Percentiles rank a stretch among this genome's conserved stretches.
Evolutionary conservation across 2,797 vertebrate species (phyloP).

Genomic region (Silurus lanzhouensis): DNA sequence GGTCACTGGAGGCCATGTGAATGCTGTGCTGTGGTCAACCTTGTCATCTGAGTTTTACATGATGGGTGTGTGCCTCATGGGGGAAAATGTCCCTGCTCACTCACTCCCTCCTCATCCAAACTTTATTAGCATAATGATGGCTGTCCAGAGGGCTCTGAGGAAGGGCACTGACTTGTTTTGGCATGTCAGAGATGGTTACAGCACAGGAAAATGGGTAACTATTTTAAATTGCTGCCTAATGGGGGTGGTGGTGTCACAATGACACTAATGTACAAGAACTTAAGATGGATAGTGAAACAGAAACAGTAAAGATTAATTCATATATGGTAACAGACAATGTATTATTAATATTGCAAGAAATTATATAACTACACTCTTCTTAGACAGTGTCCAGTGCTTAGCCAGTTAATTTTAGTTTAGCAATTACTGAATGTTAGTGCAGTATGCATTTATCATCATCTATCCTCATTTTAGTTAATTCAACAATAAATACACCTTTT

Average conservation of each 20-base stretch:
- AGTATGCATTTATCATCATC: neutral
- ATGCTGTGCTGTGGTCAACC: conserved; percentile 37
- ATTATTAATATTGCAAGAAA: neutral
- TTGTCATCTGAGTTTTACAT: conserved; percentile 53
- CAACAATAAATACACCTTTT: neutral
- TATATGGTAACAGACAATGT: neutral
- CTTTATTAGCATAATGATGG: conserved; percentile 50
- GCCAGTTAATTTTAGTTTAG: neutral
- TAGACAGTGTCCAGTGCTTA: neutral
- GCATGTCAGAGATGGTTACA: conserved; percentile 37
- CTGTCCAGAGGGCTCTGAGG: conserved; percentile 35
- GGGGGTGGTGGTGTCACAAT: neutral
- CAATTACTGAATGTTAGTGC: neutral
- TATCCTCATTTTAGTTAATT: neutral
- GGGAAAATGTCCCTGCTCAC: conserved; percentile 24
- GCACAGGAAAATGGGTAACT: conserved; percentile 27
- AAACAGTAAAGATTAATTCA: neutral
- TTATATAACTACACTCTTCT: neutral
- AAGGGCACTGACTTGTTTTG: conserved; percentile 36
- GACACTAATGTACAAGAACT: neutral
- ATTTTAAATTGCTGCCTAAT: conserved; percentile 2
- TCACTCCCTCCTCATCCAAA: conserved; percentile 33
- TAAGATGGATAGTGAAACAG: neutral
- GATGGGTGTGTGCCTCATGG: conserved; percentile 45
- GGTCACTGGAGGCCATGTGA: conserved; percentile 23